phyloP scores from a whole-genome alignment of 1,140 invertebrate species.

The Bombus breviceps region DNA sequence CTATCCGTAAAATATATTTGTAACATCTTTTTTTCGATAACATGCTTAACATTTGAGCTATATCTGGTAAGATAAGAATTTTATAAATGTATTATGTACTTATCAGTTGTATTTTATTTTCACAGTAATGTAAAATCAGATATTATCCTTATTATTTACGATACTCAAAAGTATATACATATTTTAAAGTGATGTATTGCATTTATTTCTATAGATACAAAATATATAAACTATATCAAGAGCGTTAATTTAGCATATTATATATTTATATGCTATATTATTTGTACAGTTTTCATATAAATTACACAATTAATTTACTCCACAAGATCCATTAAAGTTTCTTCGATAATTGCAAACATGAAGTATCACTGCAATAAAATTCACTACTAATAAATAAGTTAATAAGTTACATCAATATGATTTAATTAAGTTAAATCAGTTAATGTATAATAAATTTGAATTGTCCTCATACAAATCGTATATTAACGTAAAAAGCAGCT shows the following conservation, averaged over 20 bases:
- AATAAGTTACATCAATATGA: background rate
- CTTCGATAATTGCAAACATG: background rate
- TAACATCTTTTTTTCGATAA: background rate
- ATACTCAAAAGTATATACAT: conserved; percentile 9
- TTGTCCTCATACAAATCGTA: background rate
- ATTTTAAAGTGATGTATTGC: background rate
- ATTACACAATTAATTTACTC: background rate
- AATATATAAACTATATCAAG: background rate
- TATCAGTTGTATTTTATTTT: conserved; percentile 21
- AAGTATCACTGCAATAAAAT: background rate
- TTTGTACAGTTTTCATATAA: background rate
- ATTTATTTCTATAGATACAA: conserved; percentile 17
- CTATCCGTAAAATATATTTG: background rate
- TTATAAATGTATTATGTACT: background rate
- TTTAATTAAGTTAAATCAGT: background rate
- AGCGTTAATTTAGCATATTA: background rate
- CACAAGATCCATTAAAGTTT: background rate
- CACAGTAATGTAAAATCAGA: background rate
- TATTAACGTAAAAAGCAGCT: background rate
- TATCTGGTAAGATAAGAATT: background rate
- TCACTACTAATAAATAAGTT: background rate
- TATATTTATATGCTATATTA: background rate
- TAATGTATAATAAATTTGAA: background rate
- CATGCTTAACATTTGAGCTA: background rate
- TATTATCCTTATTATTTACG: conserved; percentile 1